Conservation (phyloP, 2,888 invertebrate genomes). For the Eustalomyia histrio region DNA sequence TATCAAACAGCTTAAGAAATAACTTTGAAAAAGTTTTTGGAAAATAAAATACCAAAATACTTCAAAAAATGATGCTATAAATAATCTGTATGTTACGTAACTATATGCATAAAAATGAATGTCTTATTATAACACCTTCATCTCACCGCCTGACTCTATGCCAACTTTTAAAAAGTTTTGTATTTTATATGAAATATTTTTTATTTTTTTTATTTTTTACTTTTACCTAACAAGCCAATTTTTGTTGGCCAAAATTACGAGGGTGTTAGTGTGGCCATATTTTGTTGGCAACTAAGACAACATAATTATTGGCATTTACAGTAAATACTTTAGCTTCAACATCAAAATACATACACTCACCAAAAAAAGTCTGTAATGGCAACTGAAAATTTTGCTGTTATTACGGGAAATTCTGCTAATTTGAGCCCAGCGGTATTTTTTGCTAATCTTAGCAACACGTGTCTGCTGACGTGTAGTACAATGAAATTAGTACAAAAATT, state of each 20-base stretch:
- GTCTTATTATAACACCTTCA: constrained; percentile 9
- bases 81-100: too few species aligned
- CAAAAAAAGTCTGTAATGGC: too few species aligned
- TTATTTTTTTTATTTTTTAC: constrained; percentile 14
- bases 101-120: background rate
- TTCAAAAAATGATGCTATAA: too few species aligned
- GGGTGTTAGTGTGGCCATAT: constrained; percentile 77
- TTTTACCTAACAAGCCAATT: constrained; percentile 73
- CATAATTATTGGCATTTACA: constrained; percentile 71
- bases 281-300: constrained; percentile 71
- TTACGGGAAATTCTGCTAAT: too few species aligned
- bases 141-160: background rate
- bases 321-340: constrained; percentile 56
- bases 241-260: constrained; percentile 74
- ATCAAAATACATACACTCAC: constrained; percentile 15
- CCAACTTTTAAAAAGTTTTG: constrained; percentile 21
- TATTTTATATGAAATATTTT: background rate
- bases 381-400: too few species aligned
- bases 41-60: too few species aligned
- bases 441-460: too few species aligned
- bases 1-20: too few species aligned
- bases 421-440: too few species aligned
- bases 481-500: too few species aligned
- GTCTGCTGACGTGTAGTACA: too few species aligned
- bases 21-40: too few species aligned